Base-by-base conservation (phyloP, 1,140 invertebrate species). In the Pachypeltis micranthus region DNA sequence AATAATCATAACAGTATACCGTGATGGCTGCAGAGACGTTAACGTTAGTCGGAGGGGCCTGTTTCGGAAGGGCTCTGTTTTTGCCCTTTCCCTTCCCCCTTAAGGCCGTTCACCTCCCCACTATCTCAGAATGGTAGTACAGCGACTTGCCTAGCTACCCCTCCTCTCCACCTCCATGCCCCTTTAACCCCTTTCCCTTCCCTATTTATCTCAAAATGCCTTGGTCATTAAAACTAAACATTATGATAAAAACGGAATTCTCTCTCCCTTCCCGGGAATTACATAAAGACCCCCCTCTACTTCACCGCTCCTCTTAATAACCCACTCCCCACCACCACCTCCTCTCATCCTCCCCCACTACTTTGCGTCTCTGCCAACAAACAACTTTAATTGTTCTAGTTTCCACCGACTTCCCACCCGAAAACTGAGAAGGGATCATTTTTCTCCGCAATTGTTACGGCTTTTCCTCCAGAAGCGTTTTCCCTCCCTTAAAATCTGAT, bases 1-100 rank as follows among this genome's bases (percentile, higher is more conserved):
- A 66, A 66, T 66, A 66, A 66, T 66, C 65, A 63, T 66, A 66
- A 66, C 65, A 62, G 60, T 62, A 21, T 16, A 51, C 47, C 12
- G 19, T 51, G 47, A 21, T 51, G 23, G 47, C 12, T 10, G 19
- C 4, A 51, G 19, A 21, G 47, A n/a, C n/a, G n/a, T n/a, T n/a
- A n/a, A n/a, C n/a, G n/a, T n/a, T n/a, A 59, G 57, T 59, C 57
- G 57, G 31, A 34, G 44, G 44, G 60, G 54, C 47, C 47, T 51
- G 47, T 51, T 51, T 21, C 47, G 7, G 19, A 21, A 51, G 21
- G 47, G 47, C 47, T 16, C 7, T 51, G 47, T 51, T 51, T 51
- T 51, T 51, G 23, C 47, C 47, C 47, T n/a, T n/a, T n/a, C n/a
- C n/a, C n/a, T n/a, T n/a, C n/a, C n/a, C n/a, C n/a, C n/a, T n/a